These are phyloP conservation scores for Sarcophaga bullata DNA, from an alignment of 1,140 invertebrate genomes.

Conservation along the genomic window DNA sequence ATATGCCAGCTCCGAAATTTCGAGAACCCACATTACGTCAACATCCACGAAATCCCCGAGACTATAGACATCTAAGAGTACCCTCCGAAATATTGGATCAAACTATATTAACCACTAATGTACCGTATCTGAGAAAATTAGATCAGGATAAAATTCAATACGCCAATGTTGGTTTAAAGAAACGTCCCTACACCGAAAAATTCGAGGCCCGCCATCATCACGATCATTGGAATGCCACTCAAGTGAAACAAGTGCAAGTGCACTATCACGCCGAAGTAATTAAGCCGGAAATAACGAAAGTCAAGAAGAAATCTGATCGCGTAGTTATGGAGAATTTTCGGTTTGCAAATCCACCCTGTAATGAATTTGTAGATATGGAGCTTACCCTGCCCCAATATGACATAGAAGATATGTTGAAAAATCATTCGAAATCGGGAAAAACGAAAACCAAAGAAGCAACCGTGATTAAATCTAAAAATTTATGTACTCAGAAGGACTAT, in stretches of 20 bases:
- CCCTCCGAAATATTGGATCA: conserved; percentile 55
- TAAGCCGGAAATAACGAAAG: conserved; percentile 49
- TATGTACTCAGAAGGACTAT: conserved; percentile 53
- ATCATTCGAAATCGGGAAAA: conserved; percentile 50
- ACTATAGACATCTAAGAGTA: conserved; percentile 53
- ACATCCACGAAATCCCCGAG: conserved; percentile 51
- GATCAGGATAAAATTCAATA: conserved; percentile 49
- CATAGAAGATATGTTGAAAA: conserved; percentile 51
- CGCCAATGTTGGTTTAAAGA: conserved; percentile 51
- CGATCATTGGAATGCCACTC: conserved; percentile 58
- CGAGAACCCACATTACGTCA: conserved; percentile 55
- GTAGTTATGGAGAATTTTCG: conserved; percentile 49
- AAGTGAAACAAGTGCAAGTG: conserved; percentile 57
- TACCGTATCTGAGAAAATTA: conserved; percentile 55
- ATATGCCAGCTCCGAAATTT: conserved; percentile 58
- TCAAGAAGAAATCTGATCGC: conserved; percentile 41
- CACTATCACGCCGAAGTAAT: conserved; percentile 59
- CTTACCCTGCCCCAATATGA: conserved; percentile 51
- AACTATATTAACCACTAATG: conserved; percentile 43
- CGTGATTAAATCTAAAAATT: conserved; percentile 42
- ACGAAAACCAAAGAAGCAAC: conserved; percentile 32
- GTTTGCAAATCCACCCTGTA: conserved; percentile 55
- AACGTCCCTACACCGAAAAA: conserved; percentile 50
- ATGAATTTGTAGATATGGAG: conserved; percentile 51
- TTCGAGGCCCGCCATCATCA: conserved; percentile 61